Conservation (phyloP, 2,797 vertebrate species). For the Adrianichthys oophorus region DNA sequence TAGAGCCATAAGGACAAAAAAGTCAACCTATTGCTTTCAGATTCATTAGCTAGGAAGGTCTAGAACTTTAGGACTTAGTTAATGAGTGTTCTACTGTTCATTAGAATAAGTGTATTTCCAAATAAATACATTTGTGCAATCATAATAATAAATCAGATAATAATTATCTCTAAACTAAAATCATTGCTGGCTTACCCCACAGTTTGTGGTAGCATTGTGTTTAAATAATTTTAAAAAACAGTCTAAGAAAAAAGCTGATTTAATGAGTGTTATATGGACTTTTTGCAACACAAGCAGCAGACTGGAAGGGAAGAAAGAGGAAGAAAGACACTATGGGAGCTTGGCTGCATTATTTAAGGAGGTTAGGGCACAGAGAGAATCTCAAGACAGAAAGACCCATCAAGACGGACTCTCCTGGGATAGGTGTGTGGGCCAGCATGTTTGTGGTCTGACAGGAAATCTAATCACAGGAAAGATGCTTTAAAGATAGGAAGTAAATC, state of each 20-base stretch:
- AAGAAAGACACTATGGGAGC: conserved; percentile 35
- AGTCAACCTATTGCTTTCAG: no score
- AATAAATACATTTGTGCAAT: no score
- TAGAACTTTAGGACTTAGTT: no score
- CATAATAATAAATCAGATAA: no score
- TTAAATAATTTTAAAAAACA: no score
- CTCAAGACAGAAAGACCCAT: conserved; percentile 58
- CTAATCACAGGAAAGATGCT: conserved; percentile 45
- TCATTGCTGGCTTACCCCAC: no score
- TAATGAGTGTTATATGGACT: conserved; percentile 4
- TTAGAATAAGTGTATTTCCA: no score
- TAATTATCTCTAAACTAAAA: no score
- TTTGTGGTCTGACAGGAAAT: conserved; percentile 52
- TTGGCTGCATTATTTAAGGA: conserved; percentile 43
- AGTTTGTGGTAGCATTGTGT: no score
- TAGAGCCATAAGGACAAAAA: no score
- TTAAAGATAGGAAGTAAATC: conserved; percentile 12
- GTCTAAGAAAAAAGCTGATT: background rate
- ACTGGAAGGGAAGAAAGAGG: conserved; percentile 15
- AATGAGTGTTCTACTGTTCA: no score
- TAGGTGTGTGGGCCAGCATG: conserved; percentile 44
- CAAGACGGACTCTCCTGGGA: conserved; percentile 52
- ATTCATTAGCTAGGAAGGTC: no score
- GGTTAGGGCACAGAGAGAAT: conserved; percentile 48
- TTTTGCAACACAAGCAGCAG: conserved; percentile 7